These are phyloP conservation scores for Regulus satrapa DNA, from an alignment of 2,113 vertebrate genomes.

Conservation along the genomic window DNA sequence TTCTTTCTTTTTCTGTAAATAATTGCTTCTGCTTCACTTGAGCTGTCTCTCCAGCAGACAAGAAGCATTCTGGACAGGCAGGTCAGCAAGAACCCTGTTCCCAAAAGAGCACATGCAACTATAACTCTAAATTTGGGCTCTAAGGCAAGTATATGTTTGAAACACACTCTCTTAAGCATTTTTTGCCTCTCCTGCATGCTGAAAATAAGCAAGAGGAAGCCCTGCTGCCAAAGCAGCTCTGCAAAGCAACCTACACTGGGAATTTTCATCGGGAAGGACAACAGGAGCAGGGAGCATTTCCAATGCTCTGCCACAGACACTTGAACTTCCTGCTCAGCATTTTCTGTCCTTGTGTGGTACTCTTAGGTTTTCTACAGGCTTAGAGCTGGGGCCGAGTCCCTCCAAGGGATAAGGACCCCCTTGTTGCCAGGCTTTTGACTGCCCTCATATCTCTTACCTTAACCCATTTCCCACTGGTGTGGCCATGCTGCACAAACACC, in stretches of 20 bases:
- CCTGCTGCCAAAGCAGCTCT: neutral
- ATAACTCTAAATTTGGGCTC: neutral
- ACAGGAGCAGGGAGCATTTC: neutral
- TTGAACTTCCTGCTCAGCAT: neutral
- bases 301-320: neutral
- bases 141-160: neutral
- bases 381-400: neutral
- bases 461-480: accelerated
- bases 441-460: neutral
- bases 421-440: neutral
- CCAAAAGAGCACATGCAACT: neutral
- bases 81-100: neutral
- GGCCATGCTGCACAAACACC: neutral
- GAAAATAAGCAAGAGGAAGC: neutral
- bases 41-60: neutral
- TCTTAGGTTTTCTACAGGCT: neutral
- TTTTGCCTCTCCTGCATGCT: neutral
- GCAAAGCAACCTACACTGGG: neutral
- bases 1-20: slow-evolving; percentile 11
- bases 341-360: neutral
- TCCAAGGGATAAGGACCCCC: neutral
- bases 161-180: neutral
- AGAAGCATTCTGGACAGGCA: neutral
- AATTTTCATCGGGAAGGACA: neutral
- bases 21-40: slow-evolving; percentile 40